Percentiles rank a stretch among this genome's conserved stretches.
These are phyloP conservation scores for Semnopithecus entellus DNA, from an alignment of 2,113 vertebrate genomes.

Conservation along the genomic window DNA sequence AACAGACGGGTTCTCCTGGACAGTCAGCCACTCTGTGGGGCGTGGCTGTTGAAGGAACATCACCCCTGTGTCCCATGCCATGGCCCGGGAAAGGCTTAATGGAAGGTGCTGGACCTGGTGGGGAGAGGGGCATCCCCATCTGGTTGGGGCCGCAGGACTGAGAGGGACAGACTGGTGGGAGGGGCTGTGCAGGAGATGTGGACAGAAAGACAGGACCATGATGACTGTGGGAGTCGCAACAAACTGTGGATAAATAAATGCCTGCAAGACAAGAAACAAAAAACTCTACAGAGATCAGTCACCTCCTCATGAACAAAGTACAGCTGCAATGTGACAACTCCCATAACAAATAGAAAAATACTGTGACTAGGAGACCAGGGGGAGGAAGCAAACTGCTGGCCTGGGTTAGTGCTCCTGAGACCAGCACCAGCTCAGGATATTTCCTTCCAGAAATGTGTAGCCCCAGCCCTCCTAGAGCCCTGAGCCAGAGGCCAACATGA, in stretches of 20 bases:
- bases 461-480: not conserved
- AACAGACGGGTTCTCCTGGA: not conserved
- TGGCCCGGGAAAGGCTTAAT: not conserved
- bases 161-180: fast-evolving
- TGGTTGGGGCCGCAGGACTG: fast-evolving
- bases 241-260: not conserved
- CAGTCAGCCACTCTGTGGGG: too few relatives aligned
- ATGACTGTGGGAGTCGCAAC: too few relatives aligned
- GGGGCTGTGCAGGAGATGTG: not conserved
- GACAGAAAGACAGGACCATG: not conserved
- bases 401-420: too few relatives aligned
- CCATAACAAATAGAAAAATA: not conserved
- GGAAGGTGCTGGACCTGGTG: not conserved
- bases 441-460: not conserved
- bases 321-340: too few relatives aligned
- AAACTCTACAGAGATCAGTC: not conserved
- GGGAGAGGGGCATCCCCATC: fast-evolving
- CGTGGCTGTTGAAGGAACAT: not conserved
- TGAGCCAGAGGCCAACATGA: not conserved
- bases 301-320: not conserved
- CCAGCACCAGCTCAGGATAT: too few relatives aligned
- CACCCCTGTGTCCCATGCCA: too few relatives aligned
- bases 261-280: not conserved
- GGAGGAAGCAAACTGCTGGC: not conserved
- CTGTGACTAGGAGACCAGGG: too few relatives aligned